Conservation (phyloP, 2,113 vertebrate genomes). For the Ptilonorhynchus violaceus region DNA sequence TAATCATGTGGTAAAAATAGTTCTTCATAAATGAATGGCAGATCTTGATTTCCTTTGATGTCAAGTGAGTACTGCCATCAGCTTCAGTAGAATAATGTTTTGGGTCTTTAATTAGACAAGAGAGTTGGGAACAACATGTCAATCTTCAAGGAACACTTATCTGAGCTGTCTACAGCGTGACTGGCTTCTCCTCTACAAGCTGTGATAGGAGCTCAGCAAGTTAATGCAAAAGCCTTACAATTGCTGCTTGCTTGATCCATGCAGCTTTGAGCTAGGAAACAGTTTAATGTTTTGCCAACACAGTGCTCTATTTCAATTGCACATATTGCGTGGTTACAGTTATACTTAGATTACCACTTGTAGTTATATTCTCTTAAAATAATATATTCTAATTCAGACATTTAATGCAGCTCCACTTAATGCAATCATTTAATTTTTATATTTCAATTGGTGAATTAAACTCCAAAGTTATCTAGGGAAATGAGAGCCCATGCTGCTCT, state of each 20-base stretch:
- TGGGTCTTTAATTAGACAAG: neutral
- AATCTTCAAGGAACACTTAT: neutral
- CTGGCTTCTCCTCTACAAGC: neutral
- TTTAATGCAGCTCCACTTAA: slow-evolving; percentile 13
- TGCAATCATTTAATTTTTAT: neutral
- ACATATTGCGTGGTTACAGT: slow-evolving; percentile 3
- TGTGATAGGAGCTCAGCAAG: neutral
- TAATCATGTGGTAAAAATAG: neutral
- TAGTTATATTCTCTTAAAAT: neutral
- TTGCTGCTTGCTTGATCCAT: neutral
- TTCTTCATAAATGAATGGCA: neutral
- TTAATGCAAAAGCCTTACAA: neutral
- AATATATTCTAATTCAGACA: slow-evolving; percentile 8
- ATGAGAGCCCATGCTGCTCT: neutral
- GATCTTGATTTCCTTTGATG: slow-evolving; percentile 1
- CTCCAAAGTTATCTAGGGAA: neutral
- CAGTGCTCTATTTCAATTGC: slow-evolving; percentile 20
- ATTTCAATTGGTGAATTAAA: neutral
- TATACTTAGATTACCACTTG: slow-evolving; percentile 27
- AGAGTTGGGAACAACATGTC: neutral
- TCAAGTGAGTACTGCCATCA: neutral
- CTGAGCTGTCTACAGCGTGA: neutral
- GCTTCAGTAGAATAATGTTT: neutral
- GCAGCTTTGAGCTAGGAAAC: neutral
- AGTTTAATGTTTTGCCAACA: slow-evolving; percentile 48